Evolutionary conservation across 92 coral and sea anemone species (phyloP), one percentile per base, ranked within the genome.

Genomic region (Diadumene lineata): DNA sequence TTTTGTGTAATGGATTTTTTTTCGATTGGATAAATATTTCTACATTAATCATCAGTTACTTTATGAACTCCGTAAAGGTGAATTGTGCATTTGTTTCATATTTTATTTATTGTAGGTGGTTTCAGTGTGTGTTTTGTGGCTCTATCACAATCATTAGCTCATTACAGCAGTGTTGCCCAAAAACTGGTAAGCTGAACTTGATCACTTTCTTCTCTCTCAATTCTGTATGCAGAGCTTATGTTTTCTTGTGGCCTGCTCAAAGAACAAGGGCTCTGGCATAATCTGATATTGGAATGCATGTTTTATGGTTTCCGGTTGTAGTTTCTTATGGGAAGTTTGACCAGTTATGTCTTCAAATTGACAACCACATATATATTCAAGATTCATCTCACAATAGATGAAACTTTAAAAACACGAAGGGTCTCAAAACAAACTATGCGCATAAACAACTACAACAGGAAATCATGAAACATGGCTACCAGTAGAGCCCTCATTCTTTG

Each of bases 151-250:
- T 94, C 98, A 7, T 84, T 91, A 56, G 76, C 97, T 38, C 98
- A 94, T 75, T 94, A 94, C 79, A 88, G 74, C 81, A 94, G 87
- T 70, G 88, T 94, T 11, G 93, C 91, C 1, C 97, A 88, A 67
- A 94, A 94, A 80, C 82, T 94, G 76, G 98, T 92, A 68, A 86
- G 58, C 4, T 9, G 17, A 8, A 44, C 10, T 44, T 8, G 9
- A 44, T 8, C 17, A 44, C 17, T 8, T 44, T 44, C 51, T 2
- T 53, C 19, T 53, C 19, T 3, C 24, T 9, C 48, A 38, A 38
- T 13, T 13, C 13, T 13, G 13, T 38, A 38, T 13, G 7, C 48
- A 38, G 48, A 6, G 48, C 48, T 13, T 13, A 38, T 13, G 48
- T 38, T 38, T n/a, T 4, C 48, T 38, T 38, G 6, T 38, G 48